Percentiles rank a stretch among this genome's conserved stretches.
phyloP scores from a whole-genome alignment of 1,140 invertebrate genomes.

The Eumaeus atala region DNA sequence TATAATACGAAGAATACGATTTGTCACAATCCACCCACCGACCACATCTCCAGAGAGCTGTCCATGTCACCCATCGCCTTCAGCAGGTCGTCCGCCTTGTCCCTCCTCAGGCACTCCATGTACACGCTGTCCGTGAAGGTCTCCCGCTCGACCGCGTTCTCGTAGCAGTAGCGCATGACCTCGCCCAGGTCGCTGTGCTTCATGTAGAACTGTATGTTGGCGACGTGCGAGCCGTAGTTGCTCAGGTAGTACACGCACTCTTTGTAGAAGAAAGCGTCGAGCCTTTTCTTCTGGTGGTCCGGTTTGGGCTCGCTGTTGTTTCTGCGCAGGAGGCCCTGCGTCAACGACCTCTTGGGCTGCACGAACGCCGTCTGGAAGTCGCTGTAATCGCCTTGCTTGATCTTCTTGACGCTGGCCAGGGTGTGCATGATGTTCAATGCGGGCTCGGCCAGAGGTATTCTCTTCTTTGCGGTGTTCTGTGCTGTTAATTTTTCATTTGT shows the following conservation, averaged over 20 bases:
- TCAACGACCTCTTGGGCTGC: conserved; percentile 43
- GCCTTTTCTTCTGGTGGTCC: conserved; percentile 47
- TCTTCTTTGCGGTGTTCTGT: conserved; percentile 62
- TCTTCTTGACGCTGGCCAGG: conserved; percentile 72
- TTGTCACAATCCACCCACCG: conserved; percentile 57
- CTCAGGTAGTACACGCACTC: conserved; percentile 84
- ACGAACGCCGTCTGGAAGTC: conserved; percentile 58
- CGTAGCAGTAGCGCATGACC: conserved; percentile 78
- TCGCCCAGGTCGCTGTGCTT: conserved; percentile 77
- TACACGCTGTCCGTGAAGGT: conserved; percentile 82
- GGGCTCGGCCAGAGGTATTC: conserved; percentile 69
- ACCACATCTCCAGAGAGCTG: conserved; percentile 78
- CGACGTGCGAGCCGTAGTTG: conserved; percentile 80
- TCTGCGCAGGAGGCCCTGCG: conserved; percentile 45
- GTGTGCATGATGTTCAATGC: conserved; percentile 76
- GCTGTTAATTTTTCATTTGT: conserved; percentile 58
- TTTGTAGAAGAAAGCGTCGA: conserved; percentile 78
- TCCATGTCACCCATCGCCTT: conserved; percentile 78
- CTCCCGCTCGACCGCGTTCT: conserved; percentile 79
- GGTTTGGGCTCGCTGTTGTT: conserved; percentile 52
- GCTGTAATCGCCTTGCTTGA: conserved; percentile 73
- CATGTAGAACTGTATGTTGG: conserved; percentile 82
- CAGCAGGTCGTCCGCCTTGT: conserved; percentile 76
- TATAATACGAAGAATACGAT: too few species aligned
- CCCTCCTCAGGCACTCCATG: conserved; percentile 77